Conservation (phyloP, 2,888 invertebrate species). For the Artemia sinica region DNA sequence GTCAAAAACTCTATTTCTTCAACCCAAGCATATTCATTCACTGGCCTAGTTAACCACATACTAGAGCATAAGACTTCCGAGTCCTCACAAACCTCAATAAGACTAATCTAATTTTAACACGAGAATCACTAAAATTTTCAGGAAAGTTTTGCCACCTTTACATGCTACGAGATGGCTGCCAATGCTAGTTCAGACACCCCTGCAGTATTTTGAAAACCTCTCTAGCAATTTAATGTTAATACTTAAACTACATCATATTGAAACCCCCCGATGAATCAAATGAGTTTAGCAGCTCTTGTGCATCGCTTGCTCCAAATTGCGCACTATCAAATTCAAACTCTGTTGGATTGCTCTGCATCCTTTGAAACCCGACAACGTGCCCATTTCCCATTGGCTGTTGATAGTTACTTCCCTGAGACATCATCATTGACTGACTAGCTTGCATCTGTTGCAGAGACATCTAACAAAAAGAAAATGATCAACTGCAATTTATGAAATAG, state of each 20-base stretch:
- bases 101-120: too few species aligned
- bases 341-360: slow-evolving; percentile 25
- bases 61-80: too few species aligned
- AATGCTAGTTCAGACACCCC: too few species aligned
- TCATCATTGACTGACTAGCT: slow-evolving; percentile 17
- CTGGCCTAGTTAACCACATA: too few species aligned
- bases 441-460: neutral
- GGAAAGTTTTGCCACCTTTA: too few species aligned
- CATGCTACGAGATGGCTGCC: too few species aligned
- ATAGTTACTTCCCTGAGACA: slow-evolving; percentile 7
- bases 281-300: slow-evolving; percentile 63
- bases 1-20: too few species aligned
- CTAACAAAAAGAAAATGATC: slow-evolving; percentile 3
- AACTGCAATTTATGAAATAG: neutral
- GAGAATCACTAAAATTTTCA: too few species aligned
- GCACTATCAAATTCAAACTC: slow-evolving; percentile 40
- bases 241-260: slow-evolving; percentile 19
- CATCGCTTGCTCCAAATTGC: slow-evolving; percentile 43
- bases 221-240: too few species aligned
- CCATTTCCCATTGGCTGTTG: slow-evolving; percentile 1
- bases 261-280: slow-evolving; percentile 47
- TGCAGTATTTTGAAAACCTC: too few species aligned
- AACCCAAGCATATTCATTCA: too few species aligned
- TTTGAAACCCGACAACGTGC: neutral
- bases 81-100: too few species aligned